phyloP scores from a whole-genome alignment of 2,113 vertebrate genomes.

The Erinaceus europaeus region DNA sequence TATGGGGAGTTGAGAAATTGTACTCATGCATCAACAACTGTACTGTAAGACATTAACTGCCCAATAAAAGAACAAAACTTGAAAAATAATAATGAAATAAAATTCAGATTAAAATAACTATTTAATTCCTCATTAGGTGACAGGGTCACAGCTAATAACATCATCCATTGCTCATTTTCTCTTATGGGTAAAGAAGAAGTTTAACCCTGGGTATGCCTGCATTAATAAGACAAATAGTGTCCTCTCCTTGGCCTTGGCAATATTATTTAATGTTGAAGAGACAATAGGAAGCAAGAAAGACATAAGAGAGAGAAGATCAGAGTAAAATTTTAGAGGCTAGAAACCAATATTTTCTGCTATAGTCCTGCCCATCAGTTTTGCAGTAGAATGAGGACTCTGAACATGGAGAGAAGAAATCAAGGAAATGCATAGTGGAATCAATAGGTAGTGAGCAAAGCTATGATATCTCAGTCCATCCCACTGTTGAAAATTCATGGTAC shows the following conservation, averaged over 20 bases:
- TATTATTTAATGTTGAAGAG: not conserved
- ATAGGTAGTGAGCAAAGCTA: not conserved
- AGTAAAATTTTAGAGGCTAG: not conserved
- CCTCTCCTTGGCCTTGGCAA: not conserved
- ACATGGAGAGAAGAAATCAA: not conserved
- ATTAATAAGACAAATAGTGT: not conserved
- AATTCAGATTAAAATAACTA: not conserved
- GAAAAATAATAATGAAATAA: too few relatives aligned
- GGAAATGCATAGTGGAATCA: fast-evolving
- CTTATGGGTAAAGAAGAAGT: not conserved
- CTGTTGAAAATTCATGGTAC: not conserved
- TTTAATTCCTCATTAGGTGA: not conserved
- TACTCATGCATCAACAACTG: too few relatives aligned
- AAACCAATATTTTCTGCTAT: not conserved
- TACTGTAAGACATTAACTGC: too few relatives aligned
- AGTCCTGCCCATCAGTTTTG: not conserved
- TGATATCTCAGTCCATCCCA: not conserved
- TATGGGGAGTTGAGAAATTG: too few relatives aligned
- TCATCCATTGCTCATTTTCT: not conserved
- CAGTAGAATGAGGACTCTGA: not conserved
- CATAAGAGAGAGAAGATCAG: not conserved
- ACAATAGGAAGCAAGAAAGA: not conserved
- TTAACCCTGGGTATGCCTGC: not conserved
- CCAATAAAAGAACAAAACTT: too few relatives aligned
- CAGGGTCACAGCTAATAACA: not conserved